phyloP scores from a whole-genome alignment of 1,140 invertebrate species.

The Drosophila persimilis region DNA sequence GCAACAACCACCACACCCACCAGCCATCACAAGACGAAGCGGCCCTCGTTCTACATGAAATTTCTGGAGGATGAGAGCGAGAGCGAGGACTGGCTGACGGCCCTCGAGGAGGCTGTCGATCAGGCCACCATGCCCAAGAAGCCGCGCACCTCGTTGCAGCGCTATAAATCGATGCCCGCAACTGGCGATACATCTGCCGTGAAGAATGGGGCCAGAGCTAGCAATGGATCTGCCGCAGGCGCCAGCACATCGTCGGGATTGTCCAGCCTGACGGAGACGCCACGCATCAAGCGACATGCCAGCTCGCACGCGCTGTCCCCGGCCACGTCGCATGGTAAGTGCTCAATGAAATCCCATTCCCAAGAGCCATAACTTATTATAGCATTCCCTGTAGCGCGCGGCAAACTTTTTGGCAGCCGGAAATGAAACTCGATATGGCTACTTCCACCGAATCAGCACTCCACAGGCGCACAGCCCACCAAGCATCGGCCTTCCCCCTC shows the following conservation, averaged over 20 bases:
- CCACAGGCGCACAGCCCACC: constrained; percentile 2
- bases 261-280: constrained; percentile 20
- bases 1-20: constrained; percentile 49
- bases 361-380: background rate
- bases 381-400: constrained; percentile 41
- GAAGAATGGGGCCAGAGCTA: constrained; percentile 17
- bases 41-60: constrained; percentile 77
- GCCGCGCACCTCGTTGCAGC: constrained; percentile 66
- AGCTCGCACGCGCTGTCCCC: constrained; percentile 67
- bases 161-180: constrained; percentile 78
- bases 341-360: background rate
- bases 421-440: constrained; percentile 51
- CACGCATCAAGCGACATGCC: constrained; percentile 65
- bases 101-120: constrained; percentile 66
- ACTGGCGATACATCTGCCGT: constrained; percentile 1
- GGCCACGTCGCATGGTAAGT: constrained; percentile 57
- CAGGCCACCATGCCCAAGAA: constrained; percentile 67
- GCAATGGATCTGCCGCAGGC: background rate
- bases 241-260: constrained; percentile 13
- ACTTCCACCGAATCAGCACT: background rate
- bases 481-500: constrained; percentile 22
- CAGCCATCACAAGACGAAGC: constrained; percentile 59
- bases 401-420: constrained; percentile 67
- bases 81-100: constrained; percentile 68
- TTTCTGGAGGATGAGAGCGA: constrained; percentile 77